Evolutionary conservation across 1,140 invertebrate genomes (phyloP).

Genomic region (Halotydeus destructor): DNA sequence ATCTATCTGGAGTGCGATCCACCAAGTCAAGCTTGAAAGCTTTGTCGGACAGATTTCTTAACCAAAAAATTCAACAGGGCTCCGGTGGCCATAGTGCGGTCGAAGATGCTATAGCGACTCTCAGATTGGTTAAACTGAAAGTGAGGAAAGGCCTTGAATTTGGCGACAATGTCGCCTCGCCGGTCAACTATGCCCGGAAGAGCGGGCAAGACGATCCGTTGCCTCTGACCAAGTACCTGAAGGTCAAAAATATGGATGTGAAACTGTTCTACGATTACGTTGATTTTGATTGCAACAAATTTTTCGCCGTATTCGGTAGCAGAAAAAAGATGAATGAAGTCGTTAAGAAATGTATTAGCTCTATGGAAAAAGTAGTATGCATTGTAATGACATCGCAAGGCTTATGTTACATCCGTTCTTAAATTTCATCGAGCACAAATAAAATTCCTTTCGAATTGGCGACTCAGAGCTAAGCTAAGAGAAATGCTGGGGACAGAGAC

Average conservation of each 20-base stretch:
- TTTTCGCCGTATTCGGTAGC: background rate
- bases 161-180: too few relatives aligned
- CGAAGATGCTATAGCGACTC: conserved; percentile 59
- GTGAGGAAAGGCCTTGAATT: conserved; percentile 37
- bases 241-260: background rate
- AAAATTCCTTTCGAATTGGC: too few relatives aligned
- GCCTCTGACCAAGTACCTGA: background rate
- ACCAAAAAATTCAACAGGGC: conserved; percentile 49
- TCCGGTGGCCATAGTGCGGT: conserved; percentile 53
- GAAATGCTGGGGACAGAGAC: too few relatives aligned
- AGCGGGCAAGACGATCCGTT: too few relatives aligned
- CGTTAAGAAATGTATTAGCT: too few relatives aligned
- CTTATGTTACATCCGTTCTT: conserved; percentile 3
- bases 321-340: too few relatives aligned
- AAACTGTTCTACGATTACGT: conserved; percentile 2
- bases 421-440: too few relatives aligned
- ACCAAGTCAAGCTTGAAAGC: conserved; percentile 57
- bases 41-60: conserved; percentile 48
- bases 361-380: background rate
- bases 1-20: conserved; percentile 46
- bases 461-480: too few relatives aligned
- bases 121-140: conserved; percentile 70
- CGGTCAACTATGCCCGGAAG: too few relatives aligned
- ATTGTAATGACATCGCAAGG: conserved; percentile 1
- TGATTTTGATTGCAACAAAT: conserved; percentile 1